These are phyloP conservation scores for Tapirus terrestris DNA, from an alignment of 2,113 vertebrate genomes.

Conservation along the genomic window DNA sequence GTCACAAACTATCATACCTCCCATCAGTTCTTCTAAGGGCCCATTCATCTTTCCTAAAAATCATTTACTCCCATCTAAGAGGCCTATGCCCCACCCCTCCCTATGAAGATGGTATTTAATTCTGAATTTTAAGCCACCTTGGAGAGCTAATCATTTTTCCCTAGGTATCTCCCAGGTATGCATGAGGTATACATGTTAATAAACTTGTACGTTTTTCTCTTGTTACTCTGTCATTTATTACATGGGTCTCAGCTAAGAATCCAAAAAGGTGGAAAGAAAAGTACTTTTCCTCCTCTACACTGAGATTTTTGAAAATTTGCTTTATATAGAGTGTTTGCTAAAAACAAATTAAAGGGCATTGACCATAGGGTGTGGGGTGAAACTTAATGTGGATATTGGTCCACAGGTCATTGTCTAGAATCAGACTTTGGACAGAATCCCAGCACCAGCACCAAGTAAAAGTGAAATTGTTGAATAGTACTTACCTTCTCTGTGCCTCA, in stretches of 20 bases:
- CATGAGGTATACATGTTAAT: background rate
- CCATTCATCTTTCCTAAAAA: background rate
- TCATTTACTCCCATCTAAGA: background rate
- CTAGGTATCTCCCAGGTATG: background rate
- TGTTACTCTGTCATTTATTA: background rate
- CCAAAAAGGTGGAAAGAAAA: background rate
- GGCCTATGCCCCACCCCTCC: rapidly evolving
- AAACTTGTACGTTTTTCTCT: background rate
- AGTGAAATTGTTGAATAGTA: background rate
- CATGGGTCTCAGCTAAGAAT: background rate
- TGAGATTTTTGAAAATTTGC: background rate
- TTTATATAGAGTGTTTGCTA: background rate
- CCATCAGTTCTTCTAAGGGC: background rate
- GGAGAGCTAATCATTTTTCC: background rate
- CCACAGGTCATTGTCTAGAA: background rate
- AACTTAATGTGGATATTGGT: background rate
- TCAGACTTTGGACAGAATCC: background rate
- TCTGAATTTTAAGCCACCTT: background rate
- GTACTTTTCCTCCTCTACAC: background rate
- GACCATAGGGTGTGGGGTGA: background rate
- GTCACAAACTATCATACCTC: background rate
- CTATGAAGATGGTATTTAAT: background rate
- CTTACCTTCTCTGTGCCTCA: background rate
- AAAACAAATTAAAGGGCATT: background rate
- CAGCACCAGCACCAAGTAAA: background rate